Evolutionary conservation across 2,888 invertebrate genomes (phyloP).

Genomic region (Stenodera caucasica): DNA sequence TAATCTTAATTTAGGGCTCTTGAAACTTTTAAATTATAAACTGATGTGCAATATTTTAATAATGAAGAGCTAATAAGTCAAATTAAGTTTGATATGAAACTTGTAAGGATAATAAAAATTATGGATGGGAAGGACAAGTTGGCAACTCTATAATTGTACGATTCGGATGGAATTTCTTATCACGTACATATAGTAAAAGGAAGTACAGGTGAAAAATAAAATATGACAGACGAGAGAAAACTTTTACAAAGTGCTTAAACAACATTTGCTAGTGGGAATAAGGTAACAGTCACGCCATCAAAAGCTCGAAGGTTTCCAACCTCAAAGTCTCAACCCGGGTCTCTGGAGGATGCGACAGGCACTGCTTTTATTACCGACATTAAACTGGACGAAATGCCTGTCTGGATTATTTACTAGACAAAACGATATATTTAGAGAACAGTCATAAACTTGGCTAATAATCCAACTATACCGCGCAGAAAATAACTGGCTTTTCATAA

Average conservation of each 20-base stretch:
- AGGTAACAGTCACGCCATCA: conserved; percentile 28
- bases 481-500: not conserved
- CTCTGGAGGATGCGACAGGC: conserved; percentile 39
- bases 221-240: conserved; percentile 39
- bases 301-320: conserved; percentile 28
- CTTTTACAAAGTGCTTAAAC: conserved; percentile 41
- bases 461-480: conserved; percentile 2
- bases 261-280: conserved; percentile 35
- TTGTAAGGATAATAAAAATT: conserved; percentile 18
- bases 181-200: conserved; percentile 39
- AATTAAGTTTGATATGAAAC: conserved; percentile 17
- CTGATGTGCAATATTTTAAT: not conserved
- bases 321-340: conserved; percentile 36
- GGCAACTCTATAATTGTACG: conserved; percentile 29
- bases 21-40: not conserved
- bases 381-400: conserved; percentile 36
- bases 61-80: not conserved
- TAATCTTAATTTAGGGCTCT: not conserved
- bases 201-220: conserved; percentile 43
- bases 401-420: conserved; percentile 22
- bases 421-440: conserved; percentile 19
- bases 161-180: conserved; percentile 34
- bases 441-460: conserved; percentile 23
- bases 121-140: conserved; percentile 27
- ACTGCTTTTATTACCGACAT: conserved; percentile 43